phyloP scores from a whole-genome alignment of 2,888 invertebrate genomes.

The Neuroscelio doddi region DNA sequence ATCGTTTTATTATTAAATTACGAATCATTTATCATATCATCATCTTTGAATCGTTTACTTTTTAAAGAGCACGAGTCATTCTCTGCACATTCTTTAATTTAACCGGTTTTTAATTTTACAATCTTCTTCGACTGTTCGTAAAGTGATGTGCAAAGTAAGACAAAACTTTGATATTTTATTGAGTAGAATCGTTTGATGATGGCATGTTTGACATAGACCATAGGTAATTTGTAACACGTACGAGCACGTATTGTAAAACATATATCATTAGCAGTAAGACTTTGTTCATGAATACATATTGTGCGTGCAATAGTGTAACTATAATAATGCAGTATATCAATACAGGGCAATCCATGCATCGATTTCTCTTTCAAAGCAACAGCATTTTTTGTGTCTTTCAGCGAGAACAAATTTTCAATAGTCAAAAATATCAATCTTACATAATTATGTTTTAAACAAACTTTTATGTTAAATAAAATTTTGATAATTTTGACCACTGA shows the following conservation, averaged over 20 bases:
- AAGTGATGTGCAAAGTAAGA: too few relatives aligned
- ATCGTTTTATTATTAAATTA: slow-evolving; percentile 62
- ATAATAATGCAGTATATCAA: slow-evolving; percentile 15
- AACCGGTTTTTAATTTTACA: too few relatives aligned
- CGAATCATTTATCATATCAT: slow-evolving; percentile 37
- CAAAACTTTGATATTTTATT: neutral
- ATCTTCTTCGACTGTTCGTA: too few relatives aligned
- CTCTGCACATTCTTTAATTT: slow-evolving; percentile 35
- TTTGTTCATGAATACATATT: slow-evolving; percentile 4
- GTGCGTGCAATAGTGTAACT: slow-evolving; percentile 16
- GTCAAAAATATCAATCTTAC: neutral
- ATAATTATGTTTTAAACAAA: too few relatives aligned
- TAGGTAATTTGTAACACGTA: slow-evolving; percentile 2
- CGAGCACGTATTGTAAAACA: slow-evolving; percentile 5
- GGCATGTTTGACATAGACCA: slow-evolving; percentile 11
- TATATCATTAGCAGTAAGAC: slow-evolving; percentile 8
- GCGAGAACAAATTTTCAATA: slow-evolving; percentile 2
- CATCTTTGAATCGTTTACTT: slow-evolving; percentile 56
- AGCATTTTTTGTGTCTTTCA: neutral
- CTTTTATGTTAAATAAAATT: too few relatives aligned
- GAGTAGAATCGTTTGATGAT: slow-evolving; percentile 24
- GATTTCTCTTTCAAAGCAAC: slow-evolving; percentile 11
- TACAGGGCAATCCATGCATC: slow-evolving; percentile 18
- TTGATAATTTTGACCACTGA: neutral
- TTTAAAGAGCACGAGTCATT: slow-evolving; percentile 70